A percentile compares a stretch with the other conserved stretches of the same genome.
These are phyloP conservation scores for Mus minutoides DNA, from an alignment of 2,797 vertebrate genomes.

Conservation along the genomic window DNA sequence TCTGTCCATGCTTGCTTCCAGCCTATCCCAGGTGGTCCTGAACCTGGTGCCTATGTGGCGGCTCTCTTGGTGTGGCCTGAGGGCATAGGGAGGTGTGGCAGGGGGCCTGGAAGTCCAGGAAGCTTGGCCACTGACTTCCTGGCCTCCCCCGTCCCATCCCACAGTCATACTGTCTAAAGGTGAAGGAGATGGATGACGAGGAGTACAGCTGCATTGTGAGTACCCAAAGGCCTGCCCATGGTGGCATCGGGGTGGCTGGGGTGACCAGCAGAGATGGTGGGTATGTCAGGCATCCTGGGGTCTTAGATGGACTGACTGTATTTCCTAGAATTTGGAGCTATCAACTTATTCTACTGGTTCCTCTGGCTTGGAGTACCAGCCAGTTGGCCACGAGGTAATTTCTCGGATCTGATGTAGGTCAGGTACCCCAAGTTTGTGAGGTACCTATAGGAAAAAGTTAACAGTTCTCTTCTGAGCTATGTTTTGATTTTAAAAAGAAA, in stretches of 20 bases:
- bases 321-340: background rate
- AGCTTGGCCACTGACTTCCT: background rate
- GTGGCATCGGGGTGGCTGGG: accelerated
- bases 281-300: background rate
- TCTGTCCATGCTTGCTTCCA: background rate
- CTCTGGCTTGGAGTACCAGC: background rate
- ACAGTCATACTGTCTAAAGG: slow-evolving; percentile 99
- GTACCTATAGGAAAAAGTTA: background rate
- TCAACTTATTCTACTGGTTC: accelerated
- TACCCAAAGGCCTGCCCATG: slow-evolving; percentile 49
- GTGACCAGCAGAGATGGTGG: background rate
- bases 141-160: background rate
- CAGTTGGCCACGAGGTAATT: accelerated
- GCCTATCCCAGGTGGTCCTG: background rate
- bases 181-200: slow-evolving; percentile 99
- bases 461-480: background rate
- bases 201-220: slow-evolving; percentile 99
- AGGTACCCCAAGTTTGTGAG: too few species aligned
- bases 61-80: background rate
- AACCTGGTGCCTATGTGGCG: background rate
- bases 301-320: background rate
- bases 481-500: background rate
- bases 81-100: background rate
- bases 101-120: background rate
- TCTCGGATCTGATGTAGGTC: background rate